Conservation (phyloP, 2,888 invertebrate genomes). For the Lasioglossum marginatum region DNA sequence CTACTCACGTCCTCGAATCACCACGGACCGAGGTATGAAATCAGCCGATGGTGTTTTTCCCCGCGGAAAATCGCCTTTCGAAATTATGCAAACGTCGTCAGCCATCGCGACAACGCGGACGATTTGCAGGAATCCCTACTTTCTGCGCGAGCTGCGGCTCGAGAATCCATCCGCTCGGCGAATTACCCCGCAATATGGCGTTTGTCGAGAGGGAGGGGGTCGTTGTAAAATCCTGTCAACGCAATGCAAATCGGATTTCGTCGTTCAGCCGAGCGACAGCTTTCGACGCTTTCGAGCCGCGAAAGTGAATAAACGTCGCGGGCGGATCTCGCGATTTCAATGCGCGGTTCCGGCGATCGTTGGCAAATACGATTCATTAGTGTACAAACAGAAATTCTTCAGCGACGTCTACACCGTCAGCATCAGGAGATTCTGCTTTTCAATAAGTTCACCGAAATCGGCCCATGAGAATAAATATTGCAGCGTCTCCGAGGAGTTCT, state of each 20-base stretch:
- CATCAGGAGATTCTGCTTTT: background rate
- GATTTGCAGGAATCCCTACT: conserved; percentile 30
- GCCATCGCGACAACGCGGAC: conserved; percentile 14
- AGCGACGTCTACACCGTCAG: background rate
- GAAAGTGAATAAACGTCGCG: conserved; percentile 16
- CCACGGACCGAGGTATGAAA: conserved; percentile 4
- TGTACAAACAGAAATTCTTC: background rate
- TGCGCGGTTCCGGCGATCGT: background rate
- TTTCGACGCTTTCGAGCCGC: conserved; percentile 8
- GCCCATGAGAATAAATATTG: background rate
- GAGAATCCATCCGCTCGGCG: conserved; percentile 13
- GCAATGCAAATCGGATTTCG: conserved; percentile 28
- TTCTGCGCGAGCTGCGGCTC: conserved; percentile 9
- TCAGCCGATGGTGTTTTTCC: conserved; percentile 1
- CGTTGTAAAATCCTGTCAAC: conserved; percentile 32
- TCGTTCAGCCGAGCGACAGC: conserved; percentile 10
- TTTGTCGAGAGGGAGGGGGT: background rate
- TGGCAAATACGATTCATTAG: background rate
- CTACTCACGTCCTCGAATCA: conserved; percentile 25
- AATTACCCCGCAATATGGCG: conserved; percentile 28
- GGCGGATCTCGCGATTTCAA: background rate
- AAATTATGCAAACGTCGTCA: conserved; percentile 33
- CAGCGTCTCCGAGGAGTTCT: background rate
- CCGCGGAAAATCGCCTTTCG: background rate
- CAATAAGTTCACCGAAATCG: background rate